Conservation (phyloP, 2,113 vertebrate species). For the Stigmatopora argus region DNA sequence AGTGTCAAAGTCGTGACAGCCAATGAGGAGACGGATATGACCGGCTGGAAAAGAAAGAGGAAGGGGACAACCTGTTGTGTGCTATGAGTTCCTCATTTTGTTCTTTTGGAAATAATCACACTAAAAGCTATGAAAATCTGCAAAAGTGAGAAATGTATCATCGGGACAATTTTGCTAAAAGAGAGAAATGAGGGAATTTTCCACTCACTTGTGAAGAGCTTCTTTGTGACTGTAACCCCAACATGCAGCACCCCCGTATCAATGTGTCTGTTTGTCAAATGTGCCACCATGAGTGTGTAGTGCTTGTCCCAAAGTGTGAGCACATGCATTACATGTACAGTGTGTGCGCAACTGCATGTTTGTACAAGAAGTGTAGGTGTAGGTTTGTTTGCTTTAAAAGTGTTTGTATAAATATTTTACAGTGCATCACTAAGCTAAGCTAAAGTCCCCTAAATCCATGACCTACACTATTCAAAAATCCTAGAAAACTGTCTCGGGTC, state of each 20-base stretch:
- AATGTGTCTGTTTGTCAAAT: constrained; percentile 35
- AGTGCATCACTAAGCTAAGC: constrained; percentile 32
- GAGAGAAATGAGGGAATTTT: constrained; percentile 69
- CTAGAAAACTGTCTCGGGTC: constrained; percentile 52
- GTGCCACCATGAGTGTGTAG: constrained; percentile 6
- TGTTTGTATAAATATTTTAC: constrained; percentile 43
- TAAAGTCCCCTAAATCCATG: constrained; percentile 8
- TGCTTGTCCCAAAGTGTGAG: constrained; percentile 9
- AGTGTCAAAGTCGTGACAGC: constrained; percentile 83
- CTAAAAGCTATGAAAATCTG: constrained; percentile 43
- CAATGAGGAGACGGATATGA: constrained; percentile 69
- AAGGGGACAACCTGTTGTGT: constrained; percentile 43
- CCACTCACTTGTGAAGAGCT: constrained; percentile 70
- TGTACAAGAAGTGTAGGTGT: constrained; percentile 19
- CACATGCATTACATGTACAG: constrained; percentile 17
- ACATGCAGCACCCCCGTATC: constrained; percentile 34
- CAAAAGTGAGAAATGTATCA: constrained; percentile 47
- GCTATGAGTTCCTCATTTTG: constrained; percentile 44
- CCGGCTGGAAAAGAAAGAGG: constrained; percentile 36
- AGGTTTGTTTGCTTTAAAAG: constrained; percentile 17
- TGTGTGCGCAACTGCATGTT: constrained; percentile 40
- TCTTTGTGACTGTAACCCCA: constrained; percentile 56
- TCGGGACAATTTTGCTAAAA: constrained; percentile 75
- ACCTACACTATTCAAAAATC: constrained; percentile 30
- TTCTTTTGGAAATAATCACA: constrained; percentile 28